Evolutionary conservation across 2,113 vertebrate species (phyloP), one percentile per base, ranked within the genome.

Genomic region (Myanophis thanlyinensis): DNA sequence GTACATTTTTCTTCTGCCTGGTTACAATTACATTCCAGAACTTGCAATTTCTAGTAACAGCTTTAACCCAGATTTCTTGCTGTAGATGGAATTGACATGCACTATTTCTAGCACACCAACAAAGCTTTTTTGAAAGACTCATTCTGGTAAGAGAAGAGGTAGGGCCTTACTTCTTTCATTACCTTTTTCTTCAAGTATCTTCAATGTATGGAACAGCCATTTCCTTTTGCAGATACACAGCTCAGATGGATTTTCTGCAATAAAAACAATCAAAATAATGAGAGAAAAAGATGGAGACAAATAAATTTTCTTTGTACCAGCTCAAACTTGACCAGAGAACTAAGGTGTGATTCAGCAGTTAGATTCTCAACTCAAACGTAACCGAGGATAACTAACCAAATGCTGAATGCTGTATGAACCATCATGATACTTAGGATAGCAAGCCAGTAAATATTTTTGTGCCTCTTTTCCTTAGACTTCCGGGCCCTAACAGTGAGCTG

Each of bases 371-470:
- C 85, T 86, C 73, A 90, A 13, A 94, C 92, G 48, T 90, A 93
- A 89, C 35, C 88, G 27, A 56, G n/a, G 35, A 30, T 95, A 0
- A 4, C 92, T 89, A 87, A 90, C 87, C 92, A 35, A 87, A 90
- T 91, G 49, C 87, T 94, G 93, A 62, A 85, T 91, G 91, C 92
- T 94, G 7, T 44, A 96, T 96, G 95, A 95, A 35, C 87, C 88
- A 93, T 96, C 96, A 93, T 90, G 94, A 89, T 88, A 51, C 80
- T 49, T 90, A 62, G 54, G 94, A 95, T 86, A 94, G 93, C 91
- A 94, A 94, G 93, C 91, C 94, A 96, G 73, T 93, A 95, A 80
- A 97, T 97, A 25, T 91, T 51, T 86, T 93, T 90, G 92, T 44
- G 59, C 93, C 87, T 4, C 73, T 93, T 91, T 88, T 91, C 93